Conservation (phyloP, 2,888 invertebrate genomes). For the Altica lythri region DNA sequence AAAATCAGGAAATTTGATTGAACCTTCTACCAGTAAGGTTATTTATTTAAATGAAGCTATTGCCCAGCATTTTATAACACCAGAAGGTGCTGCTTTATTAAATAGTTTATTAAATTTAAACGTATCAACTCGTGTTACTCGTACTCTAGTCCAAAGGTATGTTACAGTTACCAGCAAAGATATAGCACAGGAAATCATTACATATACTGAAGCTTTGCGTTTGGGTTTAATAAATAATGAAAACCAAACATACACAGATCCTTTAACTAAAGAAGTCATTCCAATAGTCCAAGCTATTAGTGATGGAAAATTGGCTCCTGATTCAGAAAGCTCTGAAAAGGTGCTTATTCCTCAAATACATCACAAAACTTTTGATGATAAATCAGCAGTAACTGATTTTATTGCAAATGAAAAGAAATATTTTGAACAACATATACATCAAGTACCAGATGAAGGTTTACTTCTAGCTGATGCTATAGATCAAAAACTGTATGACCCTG, state of each 20-base stretch:
- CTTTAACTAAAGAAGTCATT: conserved; percentile 71
- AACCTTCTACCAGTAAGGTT: conserved; percentile 71
- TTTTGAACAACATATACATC: conserved; percentile 72
- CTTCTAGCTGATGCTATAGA: conserved; percentile 81
- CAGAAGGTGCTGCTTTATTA: conserved; percentile 84
- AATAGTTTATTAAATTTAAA: conserved; percentile 87
- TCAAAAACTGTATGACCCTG: conserved; percentile 80
- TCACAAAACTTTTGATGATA: conserved; percentile 7
- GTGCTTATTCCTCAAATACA: conserved; percentile 37
- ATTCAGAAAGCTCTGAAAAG: conserved; percentile 53
- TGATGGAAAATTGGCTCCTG: conserved; percentile 72
- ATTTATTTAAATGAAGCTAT: conserved; percentile 86
- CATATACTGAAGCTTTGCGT: conserved; percentile 77
- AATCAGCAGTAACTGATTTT: conserved; percentile 57
- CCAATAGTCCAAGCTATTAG: conserved; percentile 79
- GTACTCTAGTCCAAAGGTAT: conserved; percentile 80
- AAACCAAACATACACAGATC: conserved; percentile 77
- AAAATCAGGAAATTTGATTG: conserved; percentile 81
- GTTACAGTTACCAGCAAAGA: conserved; percentile 74
- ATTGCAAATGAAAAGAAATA: conserved; percentile 55
- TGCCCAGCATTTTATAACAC: conserved; percentile 80
- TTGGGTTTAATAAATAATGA: conserved; percentile 80
- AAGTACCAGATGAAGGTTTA: conserved; percentile 85
- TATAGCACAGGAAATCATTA: conserved; percentile 66
- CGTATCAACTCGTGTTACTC: conserved; percentile 84